Base-by-base conservation (phyloP, 23 tunicate genomes). In the Clavelina lepadiformis region DNA sequence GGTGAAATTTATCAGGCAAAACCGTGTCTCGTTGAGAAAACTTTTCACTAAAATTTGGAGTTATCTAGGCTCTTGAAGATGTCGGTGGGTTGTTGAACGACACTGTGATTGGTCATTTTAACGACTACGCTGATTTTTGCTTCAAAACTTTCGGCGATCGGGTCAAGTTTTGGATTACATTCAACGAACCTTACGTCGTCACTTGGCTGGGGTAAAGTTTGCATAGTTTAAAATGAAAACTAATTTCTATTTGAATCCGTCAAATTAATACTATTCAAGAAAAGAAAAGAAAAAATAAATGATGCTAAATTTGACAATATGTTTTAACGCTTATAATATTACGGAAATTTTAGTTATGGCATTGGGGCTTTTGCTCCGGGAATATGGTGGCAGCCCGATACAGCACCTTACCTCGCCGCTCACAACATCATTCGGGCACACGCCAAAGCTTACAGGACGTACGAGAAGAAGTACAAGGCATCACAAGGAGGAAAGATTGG, bases 131-230 rank as follows among this genome's bases (percentile, higher is more conserved):
- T 28, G 84, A 78, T 29, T 70, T 78, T 57, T 56, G 66, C 27
- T 70, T 78, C 68, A 33, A 56, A 18, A 61, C 59, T 11, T 78
- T 69, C 28, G 77, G 77, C 54, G 44, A 75, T 38, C 54, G 77
- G 71, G 84, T 78, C 19, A 78, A 72, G 37, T 45, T 69, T 23
- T 78, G 84, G 84, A 78, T 78, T 21, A 78, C 84, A 3, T 78
- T 78, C 33, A 78, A 78, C 54, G 84, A 78, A 70, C 84, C 84
- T 54, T 78, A 78, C 51, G 84, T 78, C n/a, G 32, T 75, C 4
- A 54, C 77, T 20, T 75, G 81, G 81, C 47, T 75, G 5, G 81
- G 81, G 81, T 41, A 41, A 41, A 15, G 11, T 61, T 11, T 11
- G 60, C 26, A 15, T n/a, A 11, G n/a, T n/a, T n/a, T 44, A 44